These are phyloP conservation scores for Sterna hirundo DNA, from an alignment of 2,113 vertebrate genomes.

Conservation along the genomic window DNA sequence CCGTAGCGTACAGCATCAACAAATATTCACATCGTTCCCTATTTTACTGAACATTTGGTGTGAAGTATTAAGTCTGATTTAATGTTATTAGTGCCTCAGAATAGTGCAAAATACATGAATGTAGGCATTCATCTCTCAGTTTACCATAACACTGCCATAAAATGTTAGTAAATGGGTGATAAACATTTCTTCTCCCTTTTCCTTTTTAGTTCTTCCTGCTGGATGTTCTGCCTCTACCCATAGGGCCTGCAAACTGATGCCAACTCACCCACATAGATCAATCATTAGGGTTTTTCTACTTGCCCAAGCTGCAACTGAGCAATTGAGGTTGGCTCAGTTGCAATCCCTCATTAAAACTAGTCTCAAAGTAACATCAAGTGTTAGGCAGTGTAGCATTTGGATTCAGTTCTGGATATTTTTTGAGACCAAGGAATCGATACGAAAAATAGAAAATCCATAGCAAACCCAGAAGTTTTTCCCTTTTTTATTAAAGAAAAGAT, in stretches of 20 bases:
- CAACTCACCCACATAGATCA: conserved; percentile 68
- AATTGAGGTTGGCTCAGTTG: conserved; percentile 66
- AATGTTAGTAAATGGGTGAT: conserved; percentile 74
- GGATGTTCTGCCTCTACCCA: conserved; percentile 67
- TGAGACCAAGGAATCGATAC: conserved; percentile 39
- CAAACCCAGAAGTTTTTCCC: not conserved
- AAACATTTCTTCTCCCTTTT: conserved; percentile 73
- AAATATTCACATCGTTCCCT: conserved; percentile 72
- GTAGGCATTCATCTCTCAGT: conserved; percentile 76
- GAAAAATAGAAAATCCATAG: conserved; percentile 4
- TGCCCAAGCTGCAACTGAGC: conserved; percentile 66
- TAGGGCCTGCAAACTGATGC: conserved; percentile 57
- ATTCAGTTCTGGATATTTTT: conserved; percentile 61
- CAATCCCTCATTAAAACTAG: conserved; percentile 74
- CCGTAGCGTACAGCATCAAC: conserved; percentile 33
- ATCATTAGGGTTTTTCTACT: conserved; percentile 65
- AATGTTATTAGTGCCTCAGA: conserved; percentile 77
- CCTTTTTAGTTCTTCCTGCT: conserved; percentile 72
- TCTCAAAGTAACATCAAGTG: conserved; percentile 70
- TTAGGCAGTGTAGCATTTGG: conserved; percentile 63
- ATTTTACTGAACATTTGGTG: conserved; percentile 76
- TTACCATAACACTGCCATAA: conserved; percentile 74
- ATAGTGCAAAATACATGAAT: conserved; percentile 73
- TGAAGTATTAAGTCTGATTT: conserved; percentile 79
- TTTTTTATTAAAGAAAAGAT: conserved; percentile 34